Base-by-base conservation (phyloP, 2,888 invertebrate species). In the Nymphalis urticae region DNA sequence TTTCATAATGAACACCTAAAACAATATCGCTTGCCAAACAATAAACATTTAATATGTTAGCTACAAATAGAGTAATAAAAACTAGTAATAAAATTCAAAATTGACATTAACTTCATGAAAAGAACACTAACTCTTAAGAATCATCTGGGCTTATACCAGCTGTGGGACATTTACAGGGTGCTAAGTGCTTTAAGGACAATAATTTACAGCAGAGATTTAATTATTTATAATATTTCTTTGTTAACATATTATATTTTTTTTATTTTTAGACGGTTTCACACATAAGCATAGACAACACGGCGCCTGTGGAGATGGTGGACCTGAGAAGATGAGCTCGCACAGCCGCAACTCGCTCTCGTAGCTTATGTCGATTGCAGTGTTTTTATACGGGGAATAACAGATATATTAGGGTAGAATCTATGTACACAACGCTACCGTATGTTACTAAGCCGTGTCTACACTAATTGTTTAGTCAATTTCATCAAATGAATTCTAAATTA, bases 251-350 rank as follows among this genome's bases (percentile, higher is more conserved):
- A 13, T 5, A 7, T 70, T 71, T 70, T 16, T 54, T 76, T 94
- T 17, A 17, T 56, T 93, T 42, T 13, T 92, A 96, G 96, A 94
- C 94, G 71, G 96, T 96, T 10, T 93, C 94, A 62, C 97, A 97
- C 83, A 95, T 95, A 71, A 93, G 93, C 72, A 83, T 96, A 72
- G 96, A 96, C 78, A 87, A 94, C 42, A 85, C 89, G 9, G 93
- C 95, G 48, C 87, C 93, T 10, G 92, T 97, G 24, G 95, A 95
- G 82, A 94, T 97, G 68, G 94, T 96, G 56, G 97, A 97, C 84
- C 92, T 97, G 60, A 92, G 96, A 81, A 95, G 94, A 90, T 95
- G 94, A 93, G 94, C 72, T 16, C 54, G 36, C 27, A 9, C 53
- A 27, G 62, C 27, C 48, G 48, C 42, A 59, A 48, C n/a, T n/a